Conservation (phyloP, 2,888 invertebrate species). For the Himalopsyche anomala region DNA sequence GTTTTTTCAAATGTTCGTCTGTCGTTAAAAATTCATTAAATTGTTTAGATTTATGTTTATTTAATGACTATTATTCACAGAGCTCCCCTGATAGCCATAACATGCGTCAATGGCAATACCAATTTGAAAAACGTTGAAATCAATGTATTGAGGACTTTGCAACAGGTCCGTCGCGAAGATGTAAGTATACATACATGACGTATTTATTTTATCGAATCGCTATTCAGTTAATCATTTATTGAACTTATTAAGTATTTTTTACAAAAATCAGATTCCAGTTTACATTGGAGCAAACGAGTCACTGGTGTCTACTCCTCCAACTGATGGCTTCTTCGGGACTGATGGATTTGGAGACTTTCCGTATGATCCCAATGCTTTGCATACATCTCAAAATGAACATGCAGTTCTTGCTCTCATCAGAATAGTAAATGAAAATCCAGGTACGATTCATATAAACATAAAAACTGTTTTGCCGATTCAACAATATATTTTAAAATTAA, state of each 20-base stretch:
- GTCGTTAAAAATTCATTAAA: no score
- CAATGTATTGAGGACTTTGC: conserved; percentile 83
- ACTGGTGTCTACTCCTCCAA: conserved; percentile 71
- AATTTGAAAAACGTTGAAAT: conserved; percentile 80
- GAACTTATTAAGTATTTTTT: conserved; percentile 45
- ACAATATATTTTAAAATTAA: no score
- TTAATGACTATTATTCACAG: conserved; percentile 66
- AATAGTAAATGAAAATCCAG: conserved; percentile 76
- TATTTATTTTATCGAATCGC: not conserved
- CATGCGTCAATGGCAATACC: conserved; percentile 87
- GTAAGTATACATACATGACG: conserved; percentile 73
- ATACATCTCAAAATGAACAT: conserved; percentile 74
- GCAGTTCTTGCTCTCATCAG: conserved; percentile 80
- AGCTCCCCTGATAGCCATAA: conserved; percentile 81
- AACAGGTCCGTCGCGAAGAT: conserved; percentile 78
- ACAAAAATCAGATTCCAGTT: conserved; percentile 80
- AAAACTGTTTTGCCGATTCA: no score
- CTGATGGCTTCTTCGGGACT: conserved; percentile 76
- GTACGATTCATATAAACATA: conserved; percentile 67
- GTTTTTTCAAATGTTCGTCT: no score
- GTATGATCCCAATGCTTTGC: conserved; percentile 71
- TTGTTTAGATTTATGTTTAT: not conserved
- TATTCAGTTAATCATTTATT: not conserved
- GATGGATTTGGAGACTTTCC: conserved; percentile 85
- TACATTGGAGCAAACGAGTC: conserved; percentile 79